These are phyloP conservation scores for Geococcyx californianus DNA, from an alignment of 2,113 vertebrate species.

Conservation along the genomic window DNA sequence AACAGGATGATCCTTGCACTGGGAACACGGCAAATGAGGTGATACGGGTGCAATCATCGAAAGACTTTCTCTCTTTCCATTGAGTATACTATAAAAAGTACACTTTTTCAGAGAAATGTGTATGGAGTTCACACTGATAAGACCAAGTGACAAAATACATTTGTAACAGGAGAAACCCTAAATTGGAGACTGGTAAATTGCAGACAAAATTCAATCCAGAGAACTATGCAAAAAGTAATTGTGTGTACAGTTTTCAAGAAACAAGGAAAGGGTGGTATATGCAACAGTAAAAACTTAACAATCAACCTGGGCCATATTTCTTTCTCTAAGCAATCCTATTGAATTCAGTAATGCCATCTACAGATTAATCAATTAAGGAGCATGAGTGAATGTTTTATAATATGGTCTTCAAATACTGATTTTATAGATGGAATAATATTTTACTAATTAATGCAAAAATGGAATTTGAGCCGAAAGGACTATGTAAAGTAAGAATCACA, in stretches of 20 bases:
- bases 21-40: not conserved
- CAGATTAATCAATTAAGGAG: not conserved
- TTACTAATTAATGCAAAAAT: not conserved
- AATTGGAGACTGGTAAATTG: not conserved
- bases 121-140: not conserved
- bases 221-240: not conserved
- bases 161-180: not conserved
- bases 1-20: not conserved
- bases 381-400: not conserved
- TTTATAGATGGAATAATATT: not conserved
- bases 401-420: not conserved
- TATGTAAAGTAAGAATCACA: not conserved
- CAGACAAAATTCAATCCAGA: not conserved
- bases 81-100: not conserved
- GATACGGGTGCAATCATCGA: not conserved
- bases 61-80: not conserved
- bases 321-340: not conserved
- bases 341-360: not conserved
- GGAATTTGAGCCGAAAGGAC: not conserved
- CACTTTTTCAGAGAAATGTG: not conserved
- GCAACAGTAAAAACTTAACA: not conserved
- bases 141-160: not conserved
- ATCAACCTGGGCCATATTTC: not conserved
- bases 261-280: not conserved
- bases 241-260: not conserved